Percentiles rank a stretch among this genome's conserved stretches.
phyloP scores from a whole-genome alignment of 2,113 vertebrate species.

The Pao palembangensis region DNA sequence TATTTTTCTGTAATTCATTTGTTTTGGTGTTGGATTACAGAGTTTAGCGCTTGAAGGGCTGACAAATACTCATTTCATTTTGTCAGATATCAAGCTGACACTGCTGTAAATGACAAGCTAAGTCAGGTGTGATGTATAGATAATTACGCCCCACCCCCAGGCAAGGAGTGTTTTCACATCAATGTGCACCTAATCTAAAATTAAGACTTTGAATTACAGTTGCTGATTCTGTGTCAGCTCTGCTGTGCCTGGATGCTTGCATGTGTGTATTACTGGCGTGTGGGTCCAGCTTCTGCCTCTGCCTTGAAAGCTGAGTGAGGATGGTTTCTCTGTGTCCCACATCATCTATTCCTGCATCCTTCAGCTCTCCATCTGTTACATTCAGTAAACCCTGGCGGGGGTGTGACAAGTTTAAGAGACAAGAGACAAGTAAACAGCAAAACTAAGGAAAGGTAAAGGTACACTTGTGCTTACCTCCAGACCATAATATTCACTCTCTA shows the following conservation, averaged over 20 bases:
- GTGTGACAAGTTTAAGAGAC: background rate
- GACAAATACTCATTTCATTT: too few relatives aligned
- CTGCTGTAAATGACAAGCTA: too few relatives aligned
- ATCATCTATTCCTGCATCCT: conserved; percentile 67
- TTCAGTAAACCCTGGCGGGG: conserved; percentile 63
- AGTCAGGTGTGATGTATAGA: too few relatives aligned
- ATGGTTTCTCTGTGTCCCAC: conserved; percentile 65
- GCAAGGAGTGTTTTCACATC: too few relatives aligned
- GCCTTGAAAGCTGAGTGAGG: conserved; percentile 58
- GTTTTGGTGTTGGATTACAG: too few relatives aligned
- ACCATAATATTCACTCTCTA: conserved; percentile 75
- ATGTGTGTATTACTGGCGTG: conserved; percentile 44
- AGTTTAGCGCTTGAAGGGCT: too few relatives aligned
- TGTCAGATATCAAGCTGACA: too few relatives aligned
- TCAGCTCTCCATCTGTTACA: conserved; percentile 68
- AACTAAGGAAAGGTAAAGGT: background rate
- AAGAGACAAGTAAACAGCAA: background rate
- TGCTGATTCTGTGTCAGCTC: background rate
- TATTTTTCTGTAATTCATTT: too few relatives aligned
- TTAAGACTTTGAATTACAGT: too few relatives aligned
- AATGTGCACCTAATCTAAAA: too few relatives aligned
- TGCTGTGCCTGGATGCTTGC: background rate
- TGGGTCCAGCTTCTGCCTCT: conserved; percentile 52
- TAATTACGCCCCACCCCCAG: too few relatives aligned
- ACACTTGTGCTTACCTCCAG: conserved; percentile 65